A percentile compares a stretch with the other conserved stretches of the same genome.
phyloP scores from a whole-genome alignment of 2,888 invertebrate genomes.

The Bombylius major region DNA sequence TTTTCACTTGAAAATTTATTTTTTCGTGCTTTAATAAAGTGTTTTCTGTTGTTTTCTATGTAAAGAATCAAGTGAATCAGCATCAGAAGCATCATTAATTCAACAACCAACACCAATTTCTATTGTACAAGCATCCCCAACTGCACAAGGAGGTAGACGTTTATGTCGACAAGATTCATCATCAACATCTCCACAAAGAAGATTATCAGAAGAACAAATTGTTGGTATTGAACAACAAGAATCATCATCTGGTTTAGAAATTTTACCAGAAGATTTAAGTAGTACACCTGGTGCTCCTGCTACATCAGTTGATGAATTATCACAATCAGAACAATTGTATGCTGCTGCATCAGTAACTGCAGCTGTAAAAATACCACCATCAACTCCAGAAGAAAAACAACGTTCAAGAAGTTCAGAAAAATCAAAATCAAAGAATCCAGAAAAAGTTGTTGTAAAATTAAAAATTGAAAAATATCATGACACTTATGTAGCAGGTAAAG shows the following conservation, averaged over 20 bases:
- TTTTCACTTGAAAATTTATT: not conserved
- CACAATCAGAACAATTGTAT: not conserved
- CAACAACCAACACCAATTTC: not conserved
- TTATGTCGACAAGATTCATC: not conserved
- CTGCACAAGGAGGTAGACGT: not conserved
- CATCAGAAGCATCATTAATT: not conserved
- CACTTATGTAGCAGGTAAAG: not conserved
- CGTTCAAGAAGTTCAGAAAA: not conserved
- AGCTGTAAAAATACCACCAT: not conserved
- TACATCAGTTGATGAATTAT: constrained; percentile 22
- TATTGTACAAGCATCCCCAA: not conserved
- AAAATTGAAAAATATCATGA: not conserved
- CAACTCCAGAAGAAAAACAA: not conserved
- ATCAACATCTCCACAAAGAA: not conserved
- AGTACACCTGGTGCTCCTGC: not conserved
- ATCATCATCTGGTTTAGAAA: not conserved
- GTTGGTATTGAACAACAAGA: too few species aligned
- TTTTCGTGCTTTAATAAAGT: not conserved
- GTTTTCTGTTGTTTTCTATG: not conserved
- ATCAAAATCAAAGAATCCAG: not conserved
- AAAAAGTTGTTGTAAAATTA: not conserved
- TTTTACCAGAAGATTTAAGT: not conserved
- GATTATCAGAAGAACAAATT: not conserved
- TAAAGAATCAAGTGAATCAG: not conserved
- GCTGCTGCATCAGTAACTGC: not conserved